Evolutionary conservation across 2,888 invertebrate species (phyloP), one percentile per base, ranked within the genome.

Genomic region (Fabriciana adippe): DNA sequence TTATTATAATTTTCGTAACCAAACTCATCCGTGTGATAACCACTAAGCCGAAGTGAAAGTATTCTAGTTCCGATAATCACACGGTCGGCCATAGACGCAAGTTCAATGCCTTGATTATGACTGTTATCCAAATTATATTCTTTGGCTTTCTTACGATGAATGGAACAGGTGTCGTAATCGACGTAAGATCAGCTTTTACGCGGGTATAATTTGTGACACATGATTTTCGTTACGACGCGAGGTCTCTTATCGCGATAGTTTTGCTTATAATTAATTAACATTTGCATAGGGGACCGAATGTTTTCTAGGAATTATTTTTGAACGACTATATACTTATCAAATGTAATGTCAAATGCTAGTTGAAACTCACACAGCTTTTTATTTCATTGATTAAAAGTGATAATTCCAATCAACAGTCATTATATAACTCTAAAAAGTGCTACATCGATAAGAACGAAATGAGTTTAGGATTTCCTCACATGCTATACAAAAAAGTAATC

Each of bases 101-200:
- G 92, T 92, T 92, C 92, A 92, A 89, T 92, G 92, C 84, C 89
- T 92, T 85, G 85, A 88, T 91, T 89, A 90, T 87, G 87, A 83
- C 83, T 84, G 83, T 87, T 89, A 87, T 86, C 85, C 80, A 84
- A 88, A 87, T 85, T 87, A 86, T 86, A 85, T 86, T 85, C 77
- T 83, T 79, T 83, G 82, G 79, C 84, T 85, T 86, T 84, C 82
- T 79, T 83, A 78, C 79, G 79, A 79, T 82, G 84, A 82, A 83
- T 82, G 82, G 80, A 75, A 79, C 79, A 69, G 74, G 72, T 88
- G 86, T 81, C 76, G 86, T 88, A 87, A 88, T 75, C 72, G 71
- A 74, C 78, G 83, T 84, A 83, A 86, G 76, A 78, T 75, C 72
- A 74, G 70, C 69, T 74, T 74, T 75, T 71, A 66, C 66, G 64